These are phyloP conservation scores for Pristis pectinata DNA, from an alignment of 2,797 vertebrate genomes.

Conservation along the genomic window DNA sequence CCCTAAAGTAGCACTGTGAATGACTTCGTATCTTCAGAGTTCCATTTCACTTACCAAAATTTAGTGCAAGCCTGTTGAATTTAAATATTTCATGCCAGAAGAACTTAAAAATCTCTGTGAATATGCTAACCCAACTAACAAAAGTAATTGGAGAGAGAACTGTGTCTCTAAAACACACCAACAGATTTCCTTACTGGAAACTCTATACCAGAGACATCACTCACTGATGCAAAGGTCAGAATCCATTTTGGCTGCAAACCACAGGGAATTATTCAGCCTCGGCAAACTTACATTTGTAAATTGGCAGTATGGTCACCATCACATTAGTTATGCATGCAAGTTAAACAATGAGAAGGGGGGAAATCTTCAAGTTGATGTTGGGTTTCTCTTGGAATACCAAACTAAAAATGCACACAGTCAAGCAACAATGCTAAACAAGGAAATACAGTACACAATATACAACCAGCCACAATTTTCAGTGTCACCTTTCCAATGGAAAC, in stretches of 20 bases:
- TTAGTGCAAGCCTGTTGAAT: background rate
- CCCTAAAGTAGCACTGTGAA: background rate
- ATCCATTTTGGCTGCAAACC: background rate
- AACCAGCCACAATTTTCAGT: background rate
- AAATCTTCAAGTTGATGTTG: background rate
- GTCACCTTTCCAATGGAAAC: background rate
- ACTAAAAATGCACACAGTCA: too few relatives aligned
- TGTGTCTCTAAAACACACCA: too few relatives aligned
- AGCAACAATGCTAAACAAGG: background rate
- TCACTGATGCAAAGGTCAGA: background rate
- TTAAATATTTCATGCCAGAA: background rate
- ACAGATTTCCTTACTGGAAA: background rate
- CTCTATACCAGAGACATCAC: background rate
- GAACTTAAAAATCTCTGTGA: background rate
- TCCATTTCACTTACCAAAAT: background rate
- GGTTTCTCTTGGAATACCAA: background rate
- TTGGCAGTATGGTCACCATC: background rate
- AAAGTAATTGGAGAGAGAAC: background rate
- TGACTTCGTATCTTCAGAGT: background rate
- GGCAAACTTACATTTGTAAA: background rate
- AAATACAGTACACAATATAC: slow-evolving; percentile 7
- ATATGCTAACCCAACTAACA: background rate
- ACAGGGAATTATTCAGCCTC: background rate
- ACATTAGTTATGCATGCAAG: background rate
- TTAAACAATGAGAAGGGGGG: background rate